phyloP scores from a whole-genome alignment of 2,888 invertebrate genomes.

The Drosophila paranaensis region DNA sequence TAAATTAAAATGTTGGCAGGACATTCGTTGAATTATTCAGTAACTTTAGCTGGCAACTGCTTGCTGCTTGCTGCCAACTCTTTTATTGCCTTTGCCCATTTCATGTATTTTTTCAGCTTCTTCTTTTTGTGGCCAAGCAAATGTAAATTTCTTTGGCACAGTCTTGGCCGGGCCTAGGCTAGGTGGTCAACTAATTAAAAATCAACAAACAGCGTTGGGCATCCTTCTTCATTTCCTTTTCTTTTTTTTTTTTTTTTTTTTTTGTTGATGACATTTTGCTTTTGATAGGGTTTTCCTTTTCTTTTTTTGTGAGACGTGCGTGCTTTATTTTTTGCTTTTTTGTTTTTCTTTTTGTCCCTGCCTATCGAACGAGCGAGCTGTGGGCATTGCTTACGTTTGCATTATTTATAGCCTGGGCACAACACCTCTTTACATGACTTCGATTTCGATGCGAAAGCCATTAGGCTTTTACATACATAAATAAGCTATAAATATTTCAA shows the following conservation, averaged over 20 bases:
- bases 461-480: background rate
- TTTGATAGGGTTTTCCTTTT: constrained; percentile 4
- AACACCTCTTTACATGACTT: background rate
- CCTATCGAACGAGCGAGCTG: constrained; percentile 14
- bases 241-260: background rate
- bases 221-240: background rate
- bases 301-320: constrained; percentile 24
- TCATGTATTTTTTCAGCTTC: constrained; percentile 6
- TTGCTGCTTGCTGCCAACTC: constrained; percentile 55
- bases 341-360: background rate
- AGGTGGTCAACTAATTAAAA: constrained; percentile 69
- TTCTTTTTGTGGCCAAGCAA: constrained; percentile 51
- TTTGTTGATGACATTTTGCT: constrained; percentile 37
- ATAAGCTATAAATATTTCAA: background rate
- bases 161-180: constrained; percentile 27
- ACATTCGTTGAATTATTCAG: constrained; percentile 81
- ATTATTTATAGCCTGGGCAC: background rate
- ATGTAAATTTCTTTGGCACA: constrained; percentile 50
- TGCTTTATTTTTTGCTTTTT: background rate
- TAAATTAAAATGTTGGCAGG: constrained; percentile 81
- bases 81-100: constrained; percentile 35
- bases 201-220: constrained; percentile 49
- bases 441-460: no score
- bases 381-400: background rate
- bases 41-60: constrained; percentile 62